phyloP scores from a whole-genome alignment of 2,113 vertebrate genomes.

The Panthera leo region DNA sequence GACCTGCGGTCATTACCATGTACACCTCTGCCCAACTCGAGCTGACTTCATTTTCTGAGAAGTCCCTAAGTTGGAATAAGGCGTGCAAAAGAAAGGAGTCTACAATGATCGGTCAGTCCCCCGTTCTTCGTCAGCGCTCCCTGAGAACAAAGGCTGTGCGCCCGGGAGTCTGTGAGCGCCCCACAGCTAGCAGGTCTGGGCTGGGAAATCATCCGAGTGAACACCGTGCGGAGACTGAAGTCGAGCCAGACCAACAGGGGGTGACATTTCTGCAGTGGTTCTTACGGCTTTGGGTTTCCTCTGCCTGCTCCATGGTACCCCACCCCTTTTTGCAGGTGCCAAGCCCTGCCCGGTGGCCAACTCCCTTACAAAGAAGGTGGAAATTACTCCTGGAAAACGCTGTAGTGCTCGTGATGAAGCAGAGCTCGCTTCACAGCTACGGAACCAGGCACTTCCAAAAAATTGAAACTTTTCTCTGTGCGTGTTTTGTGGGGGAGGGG shows the following conservation, averaged over 20 bases:
- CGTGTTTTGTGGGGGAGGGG: too few relatives aligned
- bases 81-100: neutral
- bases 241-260: neutral
- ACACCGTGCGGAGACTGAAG: accelerated
- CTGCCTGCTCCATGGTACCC: neutral
- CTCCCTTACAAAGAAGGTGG: constrained; percentile 13
- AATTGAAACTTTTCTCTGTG: constrained; percentile 1
- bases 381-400: neutral
- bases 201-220: neutral
- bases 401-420: accelerated
- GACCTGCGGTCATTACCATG: neutral
- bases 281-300: neutral
- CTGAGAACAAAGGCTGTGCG: constrained; percentile 70
- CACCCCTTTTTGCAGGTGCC: constrained; percentile 45
- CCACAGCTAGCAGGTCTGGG: neutral
- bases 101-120: accelerated
- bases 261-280: neutral
- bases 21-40: neutral
- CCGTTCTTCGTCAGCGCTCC: neutral
- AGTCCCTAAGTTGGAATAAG: neutral
- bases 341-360: neutral
- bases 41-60: neutral
- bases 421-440: neutral
- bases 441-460: neutral
- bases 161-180: neutral